Conservation (phyloP, 2,888 invertebrate species). For the Orchesellides sinensis region DNA sequence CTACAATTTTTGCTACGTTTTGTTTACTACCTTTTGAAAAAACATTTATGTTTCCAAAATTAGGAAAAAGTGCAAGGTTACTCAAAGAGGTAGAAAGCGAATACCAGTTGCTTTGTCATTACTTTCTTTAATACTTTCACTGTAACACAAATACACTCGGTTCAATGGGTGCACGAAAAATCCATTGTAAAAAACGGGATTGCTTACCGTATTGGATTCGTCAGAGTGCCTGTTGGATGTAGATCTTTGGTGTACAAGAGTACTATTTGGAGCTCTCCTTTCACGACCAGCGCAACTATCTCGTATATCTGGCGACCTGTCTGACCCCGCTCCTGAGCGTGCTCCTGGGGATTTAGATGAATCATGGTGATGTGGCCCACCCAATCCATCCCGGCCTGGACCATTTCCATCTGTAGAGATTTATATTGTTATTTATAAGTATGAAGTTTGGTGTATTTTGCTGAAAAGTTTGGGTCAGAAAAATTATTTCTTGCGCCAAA, state of each 20-base stretch:
- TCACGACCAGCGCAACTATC: constrained; percentile 72
- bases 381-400: constrained; percentile 70
- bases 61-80: neutral
- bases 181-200: too few species aligned
- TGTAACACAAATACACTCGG: too few species aligned
- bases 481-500: too few species aligned
- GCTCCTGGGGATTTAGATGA: constrained; percentile 71
- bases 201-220: constrained; percentile 65
- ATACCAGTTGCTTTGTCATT: too few species aligned
- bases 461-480: too few species aligned
- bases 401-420: constrained; percentile 68
- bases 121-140: too few species aligned
- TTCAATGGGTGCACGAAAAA: neutral
- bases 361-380: constrained; percentile 70
- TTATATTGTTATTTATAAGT: neutral
- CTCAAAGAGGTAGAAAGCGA: neutral
- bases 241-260: constrained; percentile 65
- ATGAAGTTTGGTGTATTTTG: too few species aligned
- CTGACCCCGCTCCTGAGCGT: constrained; percentile 67
- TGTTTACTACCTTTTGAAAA: neutral
- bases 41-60: neutral
- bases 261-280: constrained; percentile 66
- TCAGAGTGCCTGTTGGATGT: constrained; percentile 67
- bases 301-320: constrained; percentile 72
- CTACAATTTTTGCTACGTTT: neutral